phyloP scores from a whole-genome alignment of 1,140 invertebrate genomes.

The Drosophila bocki region DNA sequence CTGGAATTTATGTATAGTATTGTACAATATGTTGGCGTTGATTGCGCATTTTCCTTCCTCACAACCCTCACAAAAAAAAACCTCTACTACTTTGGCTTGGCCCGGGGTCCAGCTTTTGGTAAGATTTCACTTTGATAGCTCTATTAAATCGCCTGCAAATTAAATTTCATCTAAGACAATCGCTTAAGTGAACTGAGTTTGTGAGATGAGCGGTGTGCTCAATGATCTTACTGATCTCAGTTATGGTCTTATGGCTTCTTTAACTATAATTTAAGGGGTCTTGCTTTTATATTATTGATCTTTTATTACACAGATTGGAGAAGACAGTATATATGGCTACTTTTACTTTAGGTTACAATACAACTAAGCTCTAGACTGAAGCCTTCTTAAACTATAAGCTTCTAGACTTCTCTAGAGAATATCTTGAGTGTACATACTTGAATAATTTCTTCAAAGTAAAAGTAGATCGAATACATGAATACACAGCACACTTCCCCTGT shows the following conservation, averaged over 20 bases:
- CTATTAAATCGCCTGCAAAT: slow-evolving; percentile 50
- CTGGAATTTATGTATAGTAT: slow-evolving; percentile 68
- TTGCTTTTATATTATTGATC: not conserved
- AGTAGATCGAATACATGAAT: not conserved
- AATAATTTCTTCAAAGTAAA: not conserved
- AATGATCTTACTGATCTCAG: not conserved
- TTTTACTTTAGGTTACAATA: not conserved
- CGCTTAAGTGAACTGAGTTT: slow-evolving; percentile 2
- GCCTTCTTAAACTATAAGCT: not conserved
- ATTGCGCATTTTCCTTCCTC: slow-evolving; percentile 33
- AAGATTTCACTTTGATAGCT: slow-evolving; percentile 64
- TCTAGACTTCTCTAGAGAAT: not conserved
- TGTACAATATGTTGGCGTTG: slow-evolving; percentile 61
- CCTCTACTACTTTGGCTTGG: no score
- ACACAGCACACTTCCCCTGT: not conserved
- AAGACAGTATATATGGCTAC: not conserved
- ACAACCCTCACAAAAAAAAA: not conserved
- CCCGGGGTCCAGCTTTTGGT: not conserved
- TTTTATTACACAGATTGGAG: not conserved
- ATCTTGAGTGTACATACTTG: not conserved
- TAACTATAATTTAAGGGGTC: no score
- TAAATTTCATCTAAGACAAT: slow-evolving; percentile 42
- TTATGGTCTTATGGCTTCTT: not conserved
- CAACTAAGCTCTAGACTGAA: not conserved
- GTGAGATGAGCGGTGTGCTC: not conserved